Evolutionary conservation across 2,797 vertebrate species (phyloP), one percentile per base, ranked within the genome.

Genomic region (Cebuella pygmaea): DNA sequence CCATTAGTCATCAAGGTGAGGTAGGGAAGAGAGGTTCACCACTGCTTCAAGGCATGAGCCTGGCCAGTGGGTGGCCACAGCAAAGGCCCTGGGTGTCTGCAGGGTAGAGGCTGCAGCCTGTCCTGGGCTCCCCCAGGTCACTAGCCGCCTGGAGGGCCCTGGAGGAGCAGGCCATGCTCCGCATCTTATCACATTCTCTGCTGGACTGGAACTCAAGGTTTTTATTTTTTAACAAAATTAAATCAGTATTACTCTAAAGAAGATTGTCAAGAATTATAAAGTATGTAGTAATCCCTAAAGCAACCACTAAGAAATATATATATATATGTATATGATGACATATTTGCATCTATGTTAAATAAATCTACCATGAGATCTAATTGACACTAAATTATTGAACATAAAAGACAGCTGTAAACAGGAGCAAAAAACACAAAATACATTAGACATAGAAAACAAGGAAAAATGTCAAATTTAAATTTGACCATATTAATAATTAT

Each of bases 151-250:
- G 1, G 61, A 67, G 33, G 61, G 15, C 33, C 61, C 30, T n/a
- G 6, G 30, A 67, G 30, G 7, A 67, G 0, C 61, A 67, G 0
- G 1, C 61, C 11, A 12, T 59, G 57, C 11, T 8, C 61, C 0
- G 0, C 61, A n/a, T n/a, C 15, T 67, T 14, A n/a, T 30, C 33
- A 67, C 14, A 2, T 15, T 67, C 33, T 67, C 61, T 67, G 61
- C 33, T n/a, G 33, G 61, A 67, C 33, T 67, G 61, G 61, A 67
- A 33, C 61, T 67, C 5, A 46, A 44, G 20, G 13, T 61, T 61
- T 61, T 41, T 9, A 48, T 15, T 78, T 44, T 89, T 78, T 89
- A 12, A 8, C 52, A 89, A 33, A 61, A 89, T 76, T 59, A 89
- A 61, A 27, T 89, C 41, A 76, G 20, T 26, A 61, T 89, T 76